A percentile compares a stretch with the other conserved stretches of the same genome.
Evolutionary conservation across 2,113 vertebrate genomes (phyloP).

Genomic region (Charadrius vociferus): DNA sequence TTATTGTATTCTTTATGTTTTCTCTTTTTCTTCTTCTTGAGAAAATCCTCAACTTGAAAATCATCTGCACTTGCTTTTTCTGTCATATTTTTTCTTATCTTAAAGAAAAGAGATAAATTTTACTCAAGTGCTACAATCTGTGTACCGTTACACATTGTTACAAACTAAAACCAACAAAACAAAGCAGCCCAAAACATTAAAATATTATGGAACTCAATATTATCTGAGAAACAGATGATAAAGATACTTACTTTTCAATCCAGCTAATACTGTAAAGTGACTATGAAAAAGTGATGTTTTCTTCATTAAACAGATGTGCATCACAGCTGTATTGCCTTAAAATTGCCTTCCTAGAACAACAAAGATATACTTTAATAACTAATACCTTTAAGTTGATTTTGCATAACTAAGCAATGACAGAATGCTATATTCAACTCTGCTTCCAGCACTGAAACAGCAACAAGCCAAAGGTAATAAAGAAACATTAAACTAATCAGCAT

Average conservation of each 20-base stretch:
- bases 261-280: background rate
- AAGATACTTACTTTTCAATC: background rate
- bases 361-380: background rate
- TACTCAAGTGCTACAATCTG: background rate
- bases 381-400: background rate
- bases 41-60: background rate
- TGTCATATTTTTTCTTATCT: slow-evolving; percentile 45
- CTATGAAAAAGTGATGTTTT: background rate
- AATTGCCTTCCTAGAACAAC: background rate
- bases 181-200: background rate
- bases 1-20: background rate
- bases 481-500: background rate
- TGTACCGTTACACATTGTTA: rapidly evolving
- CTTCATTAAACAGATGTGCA: background rate
- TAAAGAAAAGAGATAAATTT: background rate
- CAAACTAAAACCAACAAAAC: background rate
- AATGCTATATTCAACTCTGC: too few relatives aligned
- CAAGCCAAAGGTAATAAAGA: background rate
- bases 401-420: rapidly evolving
- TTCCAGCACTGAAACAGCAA: background rate
- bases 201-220: background rate
- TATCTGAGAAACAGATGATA: background rate
- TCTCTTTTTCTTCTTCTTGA: slow-evolving; percentile 54
- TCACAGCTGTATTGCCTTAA: background rate
- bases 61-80: background rate